Evolutionary conservation across 2,888 invertebrate genomes (phyloP).

Genomic region (Scaptomyza flava): DNA sequence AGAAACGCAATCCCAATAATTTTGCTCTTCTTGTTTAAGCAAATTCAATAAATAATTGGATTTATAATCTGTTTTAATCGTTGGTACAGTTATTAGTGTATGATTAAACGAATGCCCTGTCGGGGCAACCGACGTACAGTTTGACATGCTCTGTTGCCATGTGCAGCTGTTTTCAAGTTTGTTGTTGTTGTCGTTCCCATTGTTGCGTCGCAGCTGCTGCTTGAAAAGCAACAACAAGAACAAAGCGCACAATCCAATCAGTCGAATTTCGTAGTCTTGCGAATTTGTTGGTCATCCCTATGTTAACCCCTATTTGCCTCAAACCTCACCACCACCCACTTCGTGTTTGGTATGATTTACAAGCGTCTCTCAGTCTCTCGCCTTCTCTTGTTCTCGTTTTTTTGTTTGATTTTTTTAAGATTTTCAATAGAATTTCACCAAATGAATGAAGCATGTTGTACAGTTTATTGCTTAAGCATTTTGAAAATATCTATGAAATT

Average conservation of each 20-base stretch:
- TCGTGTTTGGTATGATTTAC: slow-evolving; percentile 36
- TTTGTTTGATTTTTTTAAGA: background rate
- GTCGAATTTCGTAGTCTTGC: slow-evolving; percentile 22
- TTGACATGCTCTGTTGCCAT: slow-evolving; percentile 36
- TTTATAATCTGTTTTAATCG: slow-evolving; percentile 5
- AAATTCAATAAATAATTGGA: slow-evolving; percentile 3
- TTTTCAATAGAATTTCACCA: slow-evolving; percentile 17
- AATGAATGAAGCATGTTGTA: background rate
- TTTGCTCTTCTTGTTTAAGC: background rate
- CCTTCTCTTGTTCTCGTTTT: slow-evolving; percentile 9
- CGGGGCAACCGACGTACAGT: slow-evolving; percentile 45
- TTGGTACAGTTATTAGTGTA: slow-evolving; percentile 59
- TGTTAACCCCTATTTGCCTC: background rate
- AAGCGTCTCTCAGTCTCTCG: slow-evolving; percentile 21
- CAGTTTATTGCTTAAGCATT: slow-evolving; percentile 4
- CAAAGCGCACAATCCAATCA: slow-evolving; percentile 44
- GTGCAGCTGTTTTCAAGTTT: slow-evolving; percentile 71
- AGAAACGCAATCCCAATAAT: background rate
- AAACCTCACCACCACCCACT: background rate
- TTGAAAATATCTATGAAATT: background rate
- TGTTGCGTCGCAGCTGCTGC: slow-evolving; percentile 69
- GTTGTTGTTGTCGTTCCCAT: slow-evolving; percentile 47
- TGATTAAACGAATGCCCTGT: slow-evolving; percentile 25
- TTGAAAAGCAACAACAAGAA: slow-evolving; percentile 13
- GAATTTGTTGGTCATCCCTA: slow-evolving; percentile 26